Base-by-base conservation (phyloP, 1,140 invertebrate genomes). In the Trichonephila clavata region DNA sequence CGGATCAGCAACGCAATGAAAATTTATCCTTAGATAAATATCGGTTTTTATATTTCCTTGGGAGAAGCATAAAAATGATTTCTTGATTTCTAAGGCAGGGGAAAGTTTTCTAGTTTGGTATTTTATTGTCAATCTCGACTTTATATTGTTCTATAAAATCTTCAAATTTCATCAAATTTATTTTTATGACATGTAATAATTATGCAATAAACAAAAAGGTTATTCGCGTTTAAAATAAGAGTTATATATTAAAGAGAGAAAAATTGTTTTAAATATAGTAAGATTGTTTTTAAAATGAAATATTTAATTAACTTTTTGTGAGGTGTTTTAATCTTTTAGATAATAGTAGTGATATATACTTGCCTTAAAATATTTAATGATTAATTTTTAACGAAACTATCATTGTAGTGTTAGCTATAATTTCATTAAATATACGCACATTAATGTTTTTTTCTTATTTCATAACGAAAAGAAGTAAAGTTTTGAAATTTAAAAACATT, bases 11-110 rank as follows among this genome's bases (percentile, higher is more conserved):
- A 32, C 32, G 68, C 68, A 77, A 77, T 77, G 27, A 77, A 77
- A 77, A 77, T 77, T 77, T 77, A 77, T 39, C 32, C 27, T 6
- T 4, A 27, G 13, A 77, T 77, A 77, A 77, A 77, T 77, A 77
- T 77, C 68, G 68, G 68, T 27, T 77, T 77, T 77, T 77, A 77
- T 32, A 77, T 39, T 77, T 77, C 68, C 68, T 77, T 77, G 68
- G 32, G 32, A 77, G 68, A 77, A 32, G 16, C 68, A 77, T 77
- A 77, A 77, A 71, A 77, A 77, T 77, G 68, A 77, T 77, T 77
- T 77, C 24, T 27, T 77, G 68, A 77, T 77, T 77, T 77, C 27
- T 39, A 32, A 50, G 68, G 68, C 27, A 77, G 32, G 6, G 24
- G 32, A 77, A 77, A 77, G 68, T 27, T 39, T 77, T 77, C 27